Percentiles rank a stretch among this genome's conserved stretches.
phyloP scores from a whole-genome alignment of 2,797 vertebrate species.

The Pyrocephalus nanus region DNA sequence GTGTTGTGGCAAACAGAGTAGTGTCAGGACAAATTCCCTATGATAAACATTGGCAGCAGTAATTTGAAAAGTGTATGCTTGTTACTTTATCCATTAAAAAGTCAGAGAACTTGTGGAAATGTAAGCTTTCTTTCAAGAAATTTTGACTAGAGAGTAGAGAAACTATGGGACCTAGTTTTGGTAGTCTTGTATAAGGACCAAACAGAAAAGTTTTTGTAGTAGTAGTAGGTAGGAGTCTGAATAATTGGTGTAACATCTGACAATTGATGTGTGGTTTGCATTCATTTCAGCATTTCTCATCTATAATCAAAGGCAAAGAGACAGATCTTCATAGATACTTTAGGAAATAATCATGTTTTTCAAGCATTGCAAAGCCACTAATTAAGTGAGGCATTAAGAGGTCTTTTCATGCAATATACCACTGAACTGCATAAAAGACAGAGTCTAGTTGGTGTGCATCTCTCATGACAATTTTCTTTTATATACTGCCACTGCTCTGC shows the following conservation, averaged over 20 bases:
- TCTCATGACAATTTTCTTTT: not conserved
- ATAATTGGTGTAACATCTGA: not conserved
- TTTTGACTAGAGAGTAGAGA: not conserved
- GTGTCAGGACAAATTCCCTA: not conserved
- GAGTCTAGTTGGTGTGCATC: not conserved
- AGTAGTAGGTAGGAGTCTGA: not conserved
- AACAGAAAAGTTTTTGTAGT: not conserved
- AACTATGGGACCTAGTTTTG: not conserved
- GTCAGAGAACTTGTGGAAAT: not conserved
- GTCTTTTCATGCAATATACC: not conserved
- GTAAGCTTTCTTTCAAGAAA: not conserved
- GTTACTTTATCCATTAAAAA: not conserved
- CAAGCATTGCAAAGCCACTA: not conserved
- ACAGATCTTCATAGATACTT: not conserved
- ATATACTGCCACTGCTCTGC: not conserved
- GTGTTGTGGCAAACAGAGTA: not conserved
- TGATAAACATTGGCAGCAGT: not conserved
- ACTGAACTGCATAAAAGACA: not conserved
- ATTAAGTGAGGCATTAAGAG: constrained; percentile 1
- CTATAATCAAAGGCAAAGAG: not conserved
- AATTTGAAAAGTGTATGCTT: not conserved
- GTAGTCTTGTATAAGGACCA: not conserved
- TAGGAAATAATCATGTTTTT: not conserved
- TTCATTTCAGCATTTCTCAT: not conserved
- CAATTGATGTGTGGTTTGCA: not conserved